Evolutionary conservation across 2,888 invertebrate species (phyloP).

Genomic region (Cheilosia pagana): DNA sequence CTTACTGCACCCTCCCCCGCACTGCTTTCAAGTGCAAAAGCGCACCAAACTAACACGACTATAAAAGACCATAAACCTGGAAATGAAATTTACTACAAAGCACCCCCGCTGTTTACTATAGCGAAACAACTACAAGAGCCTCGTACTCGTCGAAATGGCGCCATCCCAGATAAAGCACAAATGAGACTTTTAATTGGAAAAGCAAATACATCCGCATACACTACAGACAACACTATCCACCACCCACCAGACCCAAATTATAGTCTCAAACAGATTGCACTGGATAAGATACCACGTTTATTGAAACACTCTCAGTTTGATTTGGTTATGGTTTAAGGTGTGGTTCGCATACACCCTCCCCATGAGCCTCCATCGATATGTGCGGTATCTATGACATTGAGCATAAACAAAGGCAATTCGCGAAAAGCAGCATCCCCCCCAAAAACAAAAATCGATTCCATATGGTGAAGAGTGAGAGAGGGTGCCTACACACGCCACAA

Average conservation of each 20-base stretch:
- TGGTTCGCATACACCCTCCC: conserved; percentile 19
- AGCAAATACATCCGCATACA: conserved; percentile 18
- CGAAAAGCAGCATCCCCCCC: conserved; percentile 1
- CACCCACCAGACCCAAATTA: neutral
- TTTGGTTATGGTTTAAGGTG: conserved; percentile 23
- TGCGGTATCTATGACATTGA: conserved; percentile 57
- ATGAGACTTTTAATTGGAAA: conserved; percentile 60
- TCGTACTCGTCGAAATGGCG: conserved; percentile 56
- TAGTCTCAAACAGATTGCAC: conserved; percentile 1
- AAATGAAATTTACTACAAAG: conserved; percentile 51
- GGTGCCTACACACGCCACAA: conserved; percentile 47
- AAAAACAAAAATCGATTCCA: conserved; percentile 57
- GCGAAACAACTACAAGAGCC: conserved; percentile 29
- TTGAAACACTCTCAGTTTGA: conserved; percentile 14
- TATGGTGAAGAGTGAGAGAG: conserved; percentile 22
- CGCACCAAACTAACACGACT: neutral
- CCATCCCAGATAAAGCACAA: conserved; percentile 60
- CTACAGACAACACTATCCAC: neutral
- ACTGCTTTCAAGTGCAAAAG: conserved; percentile 12
- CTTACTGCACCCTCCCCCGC: neutral
- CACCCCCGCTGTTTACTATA: conserved; percentile 52
- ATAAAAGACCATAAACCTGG: conserved; percentile 4
- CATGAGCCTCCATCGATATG: neutral
- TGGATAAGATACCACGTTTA: conserved; percentile 5
- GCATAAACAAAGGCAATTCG: conserved; percentile 63